Conservation (phyloP, 2,113 vertebrate genomes). For the Eidolon helvum region DNA sequence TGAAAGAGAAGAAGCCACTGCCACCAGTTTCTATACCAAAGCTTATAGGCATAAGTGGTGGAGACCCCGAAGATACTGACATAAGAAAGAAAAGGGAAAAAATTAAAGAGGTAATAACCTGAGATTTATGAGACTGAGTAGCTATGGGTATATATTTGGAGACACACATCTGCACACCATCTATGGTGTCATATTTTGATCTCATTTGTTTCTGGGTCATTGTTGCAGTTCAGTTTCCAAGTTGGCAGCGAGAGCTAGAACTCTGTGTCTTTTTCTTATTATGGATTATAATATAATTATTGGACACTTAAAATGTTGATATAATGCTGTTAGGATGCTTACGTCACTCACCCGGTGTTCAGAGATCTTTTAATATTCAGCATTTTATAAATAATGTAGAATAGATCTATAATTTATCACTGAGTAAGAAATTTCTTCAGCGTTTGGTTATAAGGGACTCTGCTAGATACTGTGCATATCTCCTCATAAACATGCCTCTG, state of each 20-base stretch:
- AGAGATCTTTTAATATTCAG: constrained; percentile 28
- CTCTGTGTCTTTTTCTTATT: background rate
- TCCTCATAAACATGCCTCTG: background rate
- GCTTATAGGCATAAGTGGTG: constrained; percentile 91
- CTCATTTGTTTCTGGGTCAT: background rate
- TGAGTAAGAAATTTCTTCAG: background rate
- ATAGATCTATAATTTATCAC: background rate
- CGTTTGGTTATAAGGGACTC: background rate
- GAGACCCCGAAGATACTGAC: constrained; percentile 91
- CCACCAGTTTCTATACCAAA: constrained; percentile 95
- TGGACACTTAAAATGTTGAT: background rate
- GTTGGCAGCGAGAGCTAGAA: background rate
- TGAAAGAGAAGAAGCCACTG: constrained; percentile 88
- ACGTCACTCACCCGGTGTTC: background rate
- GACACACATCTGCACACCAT: background rate
- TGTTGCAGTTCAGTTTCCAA: background rate
- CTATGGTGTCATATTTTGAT: background rate
- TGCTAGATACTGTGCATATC: background rate
- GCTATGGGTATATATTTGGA: background rate
- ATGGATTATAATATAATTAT: background rate
- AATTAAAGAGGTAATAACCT: constrained; percentile 93
- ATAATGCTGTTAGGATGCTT: background rate
- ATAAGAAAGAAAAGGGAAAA: constrained; percentile 95
- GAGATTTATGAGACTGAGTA: background rate
- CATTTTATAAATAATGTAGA: constrained; percentile 50